Base-by-base conservation (phyloP, 2,113 vertebrate species). In the Atrichornis clamosus region DNA sequence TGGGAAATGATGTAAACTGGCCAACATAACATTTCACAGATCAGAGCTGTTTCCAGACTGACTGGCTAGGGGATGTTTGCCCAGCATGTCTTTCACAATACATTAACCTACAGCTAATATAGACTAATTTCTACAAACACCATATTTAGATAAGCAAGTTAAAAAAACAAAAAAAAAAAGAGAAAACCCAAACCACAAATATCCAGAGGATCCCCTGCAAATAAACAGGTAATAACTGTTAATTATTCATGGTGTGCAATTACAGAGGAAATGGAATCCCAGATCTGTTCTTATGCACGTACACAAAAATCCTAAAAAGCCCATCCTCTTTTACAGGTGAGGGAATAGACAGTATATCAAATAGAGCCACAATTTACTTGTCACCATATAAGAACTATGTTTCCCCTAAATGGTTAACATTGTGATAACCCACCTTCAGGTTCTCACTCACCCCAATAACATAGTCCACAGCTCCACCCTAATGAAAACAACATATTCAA, bases 381-480 rank as follows among this genome's bases (percentile, higher is more conserved):
- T 56, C 27, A 37, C 24, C 14, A 21, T 6, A 17, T 12, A 35
- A 47, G 52, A 73, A 42, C 18, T 33, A 2, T 6, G 8, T 44
- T 77, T 78, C 64, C 44, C 15, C 46, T 59, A 50, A 87, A 56
- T 18, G 14, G 32, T 46, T 75, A 52, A n/a, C 39, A 32, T 4
- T 35, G 30, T 33, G 24, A 68, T 56, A 87, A 91, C 64, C 18
- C 23, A 60, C 19, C 44, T 73, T 53, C 50, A 76, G 32, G 7
- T 32, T 79, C 58, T 74, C 35, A 22, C 12, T 76, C 18, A 41
- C 47, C 78, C 32, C 4, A 1, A 26, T 37, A 68, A 42, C 16
- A 24, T 10, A 82, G 59, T 4, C 49, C 52, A 46, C 13, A 89
- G 32, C 22, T 84, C 15, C 0, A 0, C 28, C 21, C 26, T 72